Percentiles rank a stretch among this genome's conserved stretches.
Evolutionary conservation across 2,888 invertebrate genomes (phyloP).

Genomic region (Tetropium fuscum): DNA sequence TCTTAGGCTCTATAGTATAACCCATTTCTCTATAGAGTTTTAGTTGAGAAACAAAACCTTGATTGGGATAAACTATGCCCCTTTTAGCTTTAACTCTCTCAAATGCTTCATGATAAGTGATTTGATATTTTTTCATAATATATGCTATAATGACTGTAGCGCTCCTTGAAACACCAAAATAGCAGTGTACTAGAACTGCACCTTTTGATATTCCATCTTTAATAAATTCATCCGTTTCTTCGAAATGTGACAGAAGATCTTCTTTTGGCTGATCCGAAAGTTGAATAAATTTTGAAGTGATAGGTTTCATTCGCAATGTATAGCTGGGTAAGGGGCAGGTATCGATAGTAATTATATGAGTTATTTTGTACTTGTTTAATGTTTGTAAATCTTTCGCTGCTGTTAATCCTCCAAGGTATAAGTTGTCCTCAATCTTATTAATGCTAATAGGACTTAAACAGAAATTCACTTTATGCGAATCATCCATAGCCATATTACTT

Average conservation of each 20-base stretch:
- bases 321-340: constrained; percentile 85
- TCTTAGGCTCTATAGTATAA: constrained; percentile 75
- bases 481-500: constrained; percentile 9
- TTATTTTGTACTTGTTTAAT: constrained; percentile 75
- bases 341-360: constrained; percentile 86
- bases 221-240: constrained; percentile 83
- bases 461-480: constrained; percentile 34
- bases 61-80: constrained; percentile 81
- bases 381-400: constrained; percentile 82
- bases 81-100: constrained; percentile 77
- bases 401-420: constrained; percentile 81
- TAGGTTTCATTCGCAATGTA: constrained; percentile 74
- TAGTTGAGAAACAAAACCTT: constrained; percentile 84
- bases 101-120: constrained; percentile 80
- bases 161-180: constrained; percentile 92
- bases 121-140: constrained; percentile 86
- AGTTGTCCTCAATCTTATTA: constrained; percentile 69
- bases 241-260: constrained; percentile 80
- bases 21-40: constrained; percentile 85
- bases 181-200: constrained; percentile 89
- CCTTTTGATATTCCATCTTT: constrained; percentile 73
- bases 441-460: constrained; percentile 67
- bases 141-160: constrained; percentile 89
- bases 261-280: constrained; percentile 88
- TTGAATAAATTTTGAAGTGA: constrained; percentile 81